Conservation (phyloP, 2,797 vertebrate genomes). For the Coccyzus lansbergi region DNA sequence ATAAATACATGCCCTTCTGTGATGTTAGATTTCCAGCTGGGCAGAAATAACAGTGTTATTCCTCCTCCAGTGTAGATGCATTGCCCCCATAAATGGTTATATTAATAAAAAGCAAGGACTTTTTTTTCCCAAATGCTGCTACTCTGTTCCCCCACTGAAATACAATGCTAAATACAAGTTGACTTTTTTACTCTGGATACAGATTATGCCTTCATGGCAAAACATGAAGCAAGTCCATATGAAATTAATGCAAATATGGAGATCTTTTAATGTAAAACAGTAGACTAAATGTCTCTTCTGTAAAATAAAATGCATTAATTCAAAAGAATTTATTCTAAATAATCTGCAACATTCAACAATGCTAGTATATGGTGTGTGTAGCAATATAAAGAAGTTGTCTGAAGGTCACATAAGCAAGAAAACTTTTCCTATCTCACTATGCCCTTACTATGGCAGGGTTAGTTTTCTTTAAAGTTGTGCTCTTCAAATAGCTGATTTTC, state of each 20-base stretch:
- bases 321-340: neutral
- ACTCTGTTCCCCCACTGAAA: neutral
- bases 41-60: neutral
- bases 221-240: neutral
- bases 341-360: neutral
- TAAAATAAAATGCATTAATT: neutral
- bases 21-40: neutral
- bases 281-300: neutral
- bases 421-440: neutral
- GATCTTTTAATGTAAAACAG: neutral
- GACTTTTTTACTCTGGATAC: neutral
- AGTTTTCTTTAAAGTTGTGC: neutral
- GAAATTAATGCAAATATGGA: neutral
- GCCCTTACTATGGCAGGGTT: neutral
- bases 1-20: neutral
- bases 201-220: neutral
- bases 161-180: neutral
- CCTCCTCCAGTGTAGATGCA: neutral
- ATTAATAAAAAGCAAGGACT: neutral
- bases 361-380: rapidly evolving
- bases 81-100: neutral
- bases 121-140: neutral
- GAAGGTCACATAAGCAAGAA: neutral
- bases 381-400: neutral
- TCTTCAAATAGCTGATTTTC: neutral